These are phyloP conservation scores for Drosophila pseudoananassae DNA, from an alignment of 1,140 invertebrate genomes.

Conservation along the genomic window DNA sequence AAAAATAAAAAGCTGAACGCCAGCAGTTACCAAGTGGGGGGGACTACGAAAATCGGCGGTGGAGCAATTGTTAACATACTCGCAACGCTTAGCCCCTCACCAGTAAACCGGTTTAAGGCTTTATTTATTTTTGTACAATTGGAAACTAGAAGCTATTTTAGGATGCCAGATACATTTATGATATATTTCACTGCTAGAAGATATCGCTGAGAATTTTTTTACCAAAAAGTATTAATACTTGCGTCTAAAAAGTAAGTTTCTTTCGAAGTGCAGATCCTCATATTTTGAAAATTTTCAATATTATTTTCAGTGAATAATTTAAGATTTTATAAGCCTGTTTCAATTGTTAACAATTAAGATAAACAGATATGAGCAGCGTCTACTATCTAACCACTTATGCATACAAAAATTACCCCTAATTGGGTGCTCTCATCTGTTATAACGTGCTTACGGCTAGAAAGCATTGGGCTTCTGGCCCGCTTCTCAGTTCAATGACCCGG, in stretches of 20 bases:
- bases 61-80: slow-evolving; percentile 54
- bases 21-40: slow-evolving; percentile 51
- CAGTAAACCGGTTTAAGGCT: slow-evolving; percentile 54
- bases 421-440: slow-evolving; percentile 7
- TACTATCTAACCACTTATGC: not conserved
- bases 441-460: slow-evolving; percentile 6
- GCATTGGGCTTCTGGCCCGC: slow-evolving; percentile 14
- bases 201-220: too few relatives aligned
- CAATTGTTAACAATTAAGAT: not conserved
- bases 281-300: too few relatives aligned
- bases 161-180: not conserved
- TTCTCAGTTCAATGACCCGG: slow-evolving; percentile 43
- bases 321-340: not conserved
- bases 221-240: too few relatives aligned
- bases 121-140: slow-evolving; percentile 4
- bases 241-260: too few relatives aligned
- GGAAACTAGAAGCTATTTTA: not conserved
- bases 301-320: too few relatives aligned
- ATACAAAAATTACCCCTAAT: slow-evolving; percentile 5
- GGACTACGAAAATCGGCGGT: slow-evolving; percentile 14
- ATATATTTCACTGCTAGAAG: too few relatives aligned
- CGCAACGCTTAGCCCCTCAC: slow-evolving; percentile 2
- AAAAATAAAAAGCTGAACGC: slow-evolving; percentile 21
- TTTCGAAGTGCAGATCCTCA: too few relatives aligned
- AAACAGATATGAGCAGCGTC: too few relatives aligned